Evolutionary conservation across 2,797 vertebrate species (phyloP).

Genomic region (Poecilia picta): DNA sequence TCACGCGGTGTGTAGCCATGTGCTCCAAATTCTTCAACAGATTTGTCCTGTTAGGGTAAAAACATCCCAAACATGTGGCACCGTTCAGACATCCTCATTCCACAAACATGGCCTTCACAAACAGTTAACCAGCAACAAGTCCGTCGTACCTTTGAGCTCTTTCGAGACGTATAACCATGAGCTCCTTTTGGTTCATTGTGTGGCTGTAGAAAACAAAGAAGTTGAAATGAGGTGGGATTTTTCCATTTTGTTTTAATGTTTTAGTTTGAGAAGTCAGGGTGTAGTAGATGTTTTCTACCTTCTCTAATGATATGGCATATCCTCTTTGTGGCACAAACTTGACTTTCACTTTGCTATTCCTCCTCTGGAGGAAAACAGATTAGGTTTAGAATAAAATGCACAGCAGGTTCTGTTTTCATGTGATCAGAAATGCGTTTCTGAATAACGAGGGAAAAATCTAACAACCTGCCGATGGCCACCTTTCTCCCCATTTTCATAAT

Average conservation of each 20-base stretch:
- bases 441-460: not conserved
- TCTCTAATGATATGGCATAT: conserved; percentile 41
- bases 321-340: conserved; percentile 67
- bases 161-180: conserved; percentile 45
- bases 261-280: not conserved
- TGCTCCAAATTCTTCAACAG: conserved; percentile 23
- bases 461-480: conserved; percentile 17
- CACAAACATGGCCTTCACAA: not conserved
- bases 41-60: conserved; percentile 38
- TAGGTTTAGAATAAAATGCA: not conserved
- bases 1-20: conserved; percentile 40
- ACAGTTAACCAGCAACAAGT: not conserved
- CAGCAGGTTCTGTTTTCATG: not conserved
- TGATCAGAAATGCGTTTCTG: not conserved
- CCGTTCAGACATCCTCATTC: not conserved
- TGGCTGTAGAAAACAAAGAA: conserved; percentile 6
- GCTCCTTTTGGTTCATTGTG: conserved; percentile 46
- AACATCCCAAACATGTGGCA: not conserved
- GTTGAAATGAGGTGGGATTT: not conserved
- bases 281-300: conserved; percentile 42
- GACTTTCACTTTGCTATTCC: conserved; percentile 58
- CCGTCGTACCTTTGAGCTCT: conserved; percentile 53
- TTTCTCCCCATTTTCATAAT: conserved; percentile 35
- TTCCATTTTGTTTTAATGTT: not conserved
- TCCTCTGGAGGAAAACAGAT: conserved; percentile 45